A percentile compares a stretch with the other conserved stretches of the same genome.
These are phyloP conservation scores for Tinamus major DNA, from an alignment of 2,797 vertebrate genomes.

Conservation along the genomic window DNA sequence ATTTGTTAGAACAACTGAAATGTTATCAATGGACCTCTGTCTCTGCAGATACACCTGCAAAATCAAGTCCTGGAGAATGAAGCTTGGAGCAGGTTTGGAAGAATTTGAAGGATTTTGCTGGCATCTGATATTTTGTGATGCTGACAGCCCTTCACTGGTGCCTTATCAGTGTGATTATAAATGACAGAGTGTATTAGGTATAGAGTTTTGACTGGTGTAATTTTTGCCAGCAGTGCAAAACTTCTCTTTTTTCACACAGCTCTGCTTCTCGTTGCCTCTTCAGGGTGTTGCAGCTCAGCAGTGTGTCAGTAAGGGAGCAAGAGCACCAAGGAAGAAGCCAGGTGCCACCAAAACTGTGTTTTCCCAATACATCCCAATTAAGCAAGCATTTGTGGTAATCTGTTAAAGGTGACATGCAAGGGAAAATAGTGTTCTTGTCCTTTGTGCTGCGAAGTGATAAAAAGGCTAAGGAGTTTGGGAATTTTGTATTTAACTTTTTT, in stretches of 20 bases:
- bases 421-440: neutral
- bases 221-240: conserved; percentile 13
- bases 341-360: neutral
- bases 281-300: neutral
- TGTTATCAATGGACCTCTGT: neutral
- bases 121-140: neutral
- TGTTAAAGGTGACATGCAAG: neutral
- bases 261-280: neutral
- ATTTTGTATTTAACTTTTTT: neutral
- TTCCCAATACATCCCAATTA: fast-evolving
- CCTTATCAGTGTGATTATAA: conserved; percentile 11
- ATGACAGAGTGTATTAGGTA: neutral
- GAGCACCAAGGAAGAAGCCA: fast-evolving
- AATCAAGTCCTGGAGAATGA: neutral
- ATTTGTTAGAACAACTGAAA: neutral
- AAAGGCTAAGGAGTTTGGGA: neutral
- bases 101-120: neutral
- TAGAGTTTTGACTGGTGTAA: neutral
- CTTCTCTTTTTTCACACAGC: neutral
- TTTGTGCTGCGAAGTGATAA: neutral
- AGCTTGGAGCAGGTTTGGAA: neutral
- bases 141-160: neutral
- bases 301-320: neutral
- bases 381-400: neutral
- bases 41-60: conserved; percentile 8